Evolutionary conservation across 2,797 vertebrate species (phyloP), one percentile per base, ranked within the genome.

Genomic region (Molossus molossus): DNA sequence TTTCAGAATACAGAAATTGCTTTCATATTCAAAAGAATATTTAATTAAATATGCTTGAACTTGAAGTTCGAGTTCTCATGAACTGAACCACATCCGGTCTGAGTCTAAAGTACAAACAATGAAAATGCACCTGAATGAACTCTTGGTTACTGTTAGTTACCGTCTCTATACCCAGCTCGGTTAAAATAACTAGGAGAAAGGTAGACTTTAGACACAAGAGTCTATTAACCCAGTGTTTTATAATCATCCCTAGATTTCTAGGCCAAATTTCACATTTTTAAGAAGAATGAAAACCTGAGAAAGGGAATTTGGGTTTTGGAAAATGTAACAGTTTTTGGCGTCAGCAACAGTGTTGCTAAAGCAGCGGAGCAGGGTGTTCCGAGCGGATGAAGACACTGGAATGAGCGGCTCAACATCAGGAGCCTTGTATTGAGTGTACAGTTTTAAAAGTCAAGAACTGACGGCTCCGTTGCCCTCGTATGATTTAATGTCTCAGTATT

Each of bases 21-120:
- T 94, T 94, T 69, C 40, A 91, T 48, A 60, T 70, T 82, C 73
- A 80, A 90, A 92, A 88, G 18, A 1, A 6, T 77, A 83, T 82
- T 96, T 92, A 84, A 93, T 91, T 93, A 79, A 91, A 72, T 76
- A 84, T 60, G 75, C 64, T 77, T 89, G 88, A 87, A 91, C 37
- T 76, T 53, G 11, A 89, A 48, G 50, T 85, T 11, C 87, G 76
- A 76, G 67, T 76, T 96, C 81, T 87, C 79, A 95, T 95, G 62
- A 95, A 83, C 82, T 23, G 70, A 88, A 50, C 33, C 17, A 23
- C 18, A 97, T 81, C 37, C 65, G 15, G 73, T 72, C 33, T 13
- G 40, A 37, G 64, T 79, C 80, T 64, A 10, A 94, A 91, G 73
- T 33, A 77, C 70, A 90, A 77, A 87, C 33, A 82, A 87, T 57